Conservation (phyloP, 2,888 invertebrate genomes). For the Embidobia sp. region DNA sequence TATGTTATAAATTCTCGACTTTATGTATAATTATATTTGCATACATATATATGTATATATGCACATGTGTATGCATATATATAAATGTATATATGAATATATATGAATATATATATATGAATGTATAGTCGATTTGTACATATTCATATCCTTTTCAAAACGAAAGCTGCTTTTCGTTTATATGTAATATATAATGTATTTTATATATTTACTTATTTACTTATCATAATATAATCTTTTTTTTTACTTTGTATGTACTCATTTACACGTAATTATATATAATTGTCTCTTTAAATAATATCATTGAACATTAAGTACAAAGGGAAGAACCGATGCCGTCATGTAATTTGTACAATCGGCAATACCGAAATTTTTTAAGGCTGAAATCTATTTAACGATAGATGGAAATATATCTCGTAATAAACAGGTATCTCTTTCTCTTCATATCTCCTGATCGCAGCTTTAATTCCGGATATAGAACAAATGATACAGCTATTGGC, state of each 20-base stretch:
- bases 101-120: slow-evolving; percentile 36
- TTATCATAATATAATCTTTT: slow-evolving; percentile 44
- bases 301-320: slow-evolving; percentile 43
- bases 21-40: slow-evolving; percentile 52
- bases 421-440: slow-evolving; percentile 40
- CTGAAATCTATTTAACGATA: slow-evolving; percentile 51
- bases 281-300: slow-evolving; percentile 38
- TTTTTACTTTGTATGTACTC: slow-evolving; percentile 39
- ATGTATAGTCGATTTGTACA: slow-evolving; percentile 59
- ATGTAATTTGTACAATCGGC: slow-evolving; percentile 48
- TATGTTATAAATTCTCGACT: slow-evolving; percentile 41
- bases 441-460: slow-evolving; percentile 54
- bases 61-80: slow-evolving; percentile 35
- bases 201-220: slow-evolving; percentile 25
- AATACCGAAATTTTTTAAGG: slow-evolving; percentile 43
- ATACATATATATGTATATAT: slow-evolving; percentile 27
- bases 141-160: slow-evolving; percentile 49
- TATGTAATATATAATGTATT: slow-evolving; percentile 16
- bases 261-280: slow-evolving; percentile 50
- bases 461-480: slow-evolving; percentile 58
- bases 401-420: slow-evolving; percentile 46
- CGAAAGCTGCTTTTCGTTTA: slow-evolving; percentile 51
- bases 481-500: slow-evolving; percentile 50
- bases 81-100: slow-evolving; percentile 47
- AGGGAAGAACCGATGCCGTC: slow-evolving; percentile 38